Base-by-base conservation (phyloP, 2,797 vertebrate species). In the Rhabdomys pumilio region DNA sequence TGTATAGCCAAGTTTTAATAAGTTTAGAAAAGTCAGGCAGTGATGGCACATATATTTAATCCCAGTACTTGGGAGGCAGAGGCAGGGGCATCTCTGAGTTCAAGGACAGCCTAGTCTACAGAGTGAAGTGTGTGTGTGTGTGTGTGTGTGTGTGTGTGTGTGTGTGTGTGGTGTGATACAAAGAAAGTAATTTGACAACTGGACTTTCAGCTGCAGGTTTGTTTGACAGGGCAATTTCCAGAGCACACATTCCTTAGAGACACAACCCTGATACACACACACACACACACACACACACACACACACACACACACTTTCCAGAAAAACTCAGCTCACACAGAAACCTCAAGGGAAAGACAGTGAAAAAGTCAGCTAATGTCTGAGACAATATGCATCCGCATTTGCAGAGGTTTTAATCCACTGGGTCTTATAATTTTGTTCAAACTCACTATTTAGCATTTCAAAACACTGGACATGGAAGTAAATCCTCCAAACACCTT, bases 281-380 rank as follows among this genome's bases (percentile, higher is more conserved):
- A n/a, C n/a, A n/a, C n/a, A n/a, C n/a, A n/a, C n/a, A n/a, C n/a
- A n/a, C n/a, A n/a, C n/a, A n/a, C 38, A 38, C 38, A 38, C 38
- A 38, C 38, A 61, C 80, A 38, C 55, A 65, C 29, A 47, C 61
- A 20, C 47, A 69, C 34, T 79, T 67, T 80, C 1, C 34, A 94
- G 63, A 26, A 88, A 77, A 93, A 94, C 72, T 69, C 38, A 81
- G 61, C 77, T 85, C 77, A 87, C n/a, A 89, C 22, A 57, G 24
- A 83, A 29, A 47, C 38, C 67, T 86, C 31, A 22, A 34, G 6
- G 34, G 17, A 93, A 14, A 76, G 47, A 92, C 4, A 10, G 19
- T 7, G 55, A 41, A 38, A 12, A 92, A 79, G 57, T 55, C 73
- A 80, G 34, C 6, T 69, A 31, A 22, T 24, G 38, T 76, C 44